phyloP scores from a whole-genome alignment of 2,888 invertebrate species.

The Phytoseiulus persimilis region DNA sequence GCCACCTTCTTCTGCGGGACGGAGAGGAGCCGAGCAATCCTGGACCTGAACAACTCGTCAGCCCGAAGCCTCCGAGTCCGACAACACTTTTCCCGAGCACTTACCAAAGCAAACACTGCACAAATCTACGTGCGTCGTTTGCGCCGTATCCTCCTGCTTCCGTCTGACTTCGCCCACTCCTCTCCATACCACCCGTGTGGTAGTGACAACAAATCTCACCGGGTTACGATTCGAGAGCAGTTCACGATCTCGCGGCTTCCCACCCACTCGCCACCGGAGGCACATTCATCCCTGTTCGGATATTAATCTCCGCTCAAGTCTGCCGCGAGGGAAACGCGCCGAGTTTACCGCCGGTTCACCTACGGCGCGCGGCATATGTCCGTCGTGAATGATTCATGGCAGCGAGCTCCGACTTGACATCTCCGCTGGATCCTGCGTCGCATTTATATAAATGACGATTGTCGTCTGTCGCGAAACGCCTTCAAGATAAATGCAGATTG shows the following conservation, averaged over 20 bases:
- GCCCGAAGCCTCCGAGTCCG: too few species aligned
- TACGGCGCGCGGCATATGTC: neutral
- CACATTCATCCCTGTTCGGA: neutral
- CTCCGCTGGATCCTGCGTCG: neutral
- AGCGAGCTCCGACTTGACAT: neutral
- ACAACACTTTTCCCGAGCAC: too few species aligned
- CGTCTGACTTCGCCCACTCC: too few species aligned
- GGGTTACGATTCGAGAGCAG: neutral
- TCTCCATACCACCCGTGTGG: too few species aligned
- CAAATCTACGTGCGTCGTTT: too few species aligned
- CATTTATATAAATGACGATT: constrained; percentile 5
- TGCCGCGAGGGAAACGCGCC: neutral
- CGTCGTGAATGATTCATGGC: neutral
- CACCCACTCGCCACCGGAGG: neutral
- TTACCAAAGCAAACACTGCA: too few species aligned
- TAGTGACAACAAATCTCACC: neutral
- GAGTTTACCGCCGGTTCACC: neutral
- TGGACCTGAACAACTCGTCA: too few species aligned
- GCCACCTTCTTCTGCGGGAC: too few species aligned
- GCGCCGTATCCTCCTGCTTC: too few species aligned
- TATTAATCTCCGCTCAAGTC: neutral
- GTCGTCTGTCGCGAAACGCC: neutral
- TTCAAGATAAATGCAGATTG: neutral
- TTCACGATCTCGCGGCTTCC: neutral
- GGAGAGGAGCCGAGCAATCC: too few species aligned